Base-by-base conservation (phyloP, 2,888 invertebrate genomes). In the Rhamphomyia laevipes region DNA sequence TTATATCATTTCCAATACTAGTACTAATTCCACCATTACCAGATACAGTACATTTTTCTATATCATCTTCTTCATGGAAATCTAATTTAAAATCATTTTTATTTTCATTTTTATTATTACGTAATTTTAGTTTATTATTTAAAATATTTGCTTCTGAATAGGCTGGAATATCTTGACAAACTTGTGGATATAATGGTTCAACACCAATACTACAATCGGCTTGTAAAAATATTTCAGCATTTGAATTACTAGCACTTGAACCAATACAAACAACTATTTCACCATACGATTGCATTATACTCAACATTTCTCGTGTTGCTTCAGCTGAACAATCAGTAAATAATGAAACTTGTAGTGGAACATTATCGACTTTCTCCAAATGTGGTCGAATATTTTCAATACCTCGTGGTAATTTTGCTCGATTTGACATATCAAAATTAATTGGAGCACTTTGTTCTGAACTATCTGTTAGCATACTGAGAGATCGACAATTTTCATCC, bases 281-380 rank as follows among this genome's bases (percentile, higher is more conserved):
- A 1, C 91, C 92, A 66, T 95, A 91, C 49, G 85, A 85, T 66
- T 91, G 89, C 93, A 97, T 95, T 51, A 97, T 96, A 59, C 82
- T 80, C 53, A 90, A 72, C 97, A 97, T 97, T 70, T 89, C 86
- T 30, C 82, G 77, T 1, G 93, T 94, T 13, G 90, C 91, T 55
- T 81, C 76, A n/a, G 93, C 83, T 2, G 88, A 91, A 72, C 96
- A 97, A 73, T 99, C 97, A 1, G 97, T 99, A 71, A 97, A 99
- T 12, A 99, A 77, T 0, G 95, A 95, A 16, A 99, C 97, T 48
- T 96, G 78, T 30, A 99, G 73, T 5, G 99, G 97, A 46, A 99
- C 97, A 73, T 97, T 97, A 73, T 99, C 97, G 47, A 97, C 92
- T 57, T 86, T 78, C 65, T 92, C 89, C 57, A 97, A 81, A 70